Evolutionary conservation across 2,113 vertebrate genomes (phyloP).

Genomic region (Periophthalmodon schlosseri): DNA sequence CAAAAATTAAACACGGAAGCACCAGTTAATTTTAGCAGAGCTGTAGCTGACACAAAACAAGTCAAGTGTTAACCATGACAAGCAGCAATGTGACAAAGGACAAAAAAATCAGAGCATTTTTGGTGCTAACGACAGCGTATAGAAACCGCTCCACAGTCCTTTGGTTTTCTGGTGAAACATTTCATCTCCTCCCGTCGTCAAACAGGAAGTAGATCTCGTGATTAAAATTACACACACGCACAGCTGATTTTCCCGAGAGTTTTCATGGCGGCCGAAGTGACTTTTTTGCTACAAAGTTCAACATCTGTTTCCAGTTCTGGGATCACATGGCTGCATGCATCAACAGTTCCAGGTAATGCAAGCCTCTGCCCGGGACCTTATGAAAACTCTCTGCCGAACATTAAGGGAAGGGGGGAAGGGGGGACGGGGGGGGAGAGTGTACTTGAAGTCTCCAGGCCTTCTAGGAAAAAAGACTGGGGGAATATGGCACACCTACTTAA

Average conservation of each 20-base stretch:
- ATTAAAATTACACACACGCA: conserved; percentile 23
- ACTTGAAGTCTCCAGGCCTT: conserved; percentile 44
- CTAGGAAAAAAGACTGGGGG: conserved; percentile 62
- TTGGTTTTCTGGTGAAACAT: conserved; percentile 63
- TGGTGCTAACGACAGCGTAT: conserved; percentile 31
- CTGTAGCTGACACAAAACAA: conserved; percentile 44
- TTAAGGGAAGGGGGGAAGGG: conserved; percentile 26
- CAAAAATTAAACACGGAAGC: conserved; percentile 44
- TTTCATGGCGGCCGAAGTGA: conserved; percentile 46
- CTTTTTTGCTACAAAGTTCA: conserved; percentile 49
- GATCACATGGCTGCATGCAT: conserved; percentile 69
- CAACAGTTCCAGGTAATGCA: conserved; percentile 73
- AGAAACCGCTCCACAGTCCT: conserved; percentile 49
- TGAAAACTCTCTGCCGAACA: conserved; percentile 60
- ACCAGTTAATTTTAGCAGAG: conserved; percentile 53
- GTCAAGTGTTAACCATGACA: conserved; percentile 68
- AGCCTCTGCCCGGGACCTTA: conserved; percentile 60
- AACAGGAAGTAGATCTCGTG: conserved; percentile 40
- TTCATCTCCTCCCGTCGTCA: conserved; percentile 32
- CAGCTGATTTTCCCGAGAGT: conserved; percentile 45
- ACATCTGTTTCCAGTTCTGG: conserved; percentile 71
- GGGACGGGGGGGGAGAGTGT: conserved; percentile 23
- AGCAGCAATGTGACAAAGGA: conserved; percentile 63
- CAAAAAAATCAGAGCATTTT: conserved; percentile 36
- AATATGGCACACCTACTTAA: conserved; percentile 44